A percentile compares a stretch with the other conserved stretches of the same genome.
These are phyloP conservation scores for Drosophila rubida DNA, from an alignment of 2,888 invertebrate genomes.

Conservation along the genomic window DNA sequence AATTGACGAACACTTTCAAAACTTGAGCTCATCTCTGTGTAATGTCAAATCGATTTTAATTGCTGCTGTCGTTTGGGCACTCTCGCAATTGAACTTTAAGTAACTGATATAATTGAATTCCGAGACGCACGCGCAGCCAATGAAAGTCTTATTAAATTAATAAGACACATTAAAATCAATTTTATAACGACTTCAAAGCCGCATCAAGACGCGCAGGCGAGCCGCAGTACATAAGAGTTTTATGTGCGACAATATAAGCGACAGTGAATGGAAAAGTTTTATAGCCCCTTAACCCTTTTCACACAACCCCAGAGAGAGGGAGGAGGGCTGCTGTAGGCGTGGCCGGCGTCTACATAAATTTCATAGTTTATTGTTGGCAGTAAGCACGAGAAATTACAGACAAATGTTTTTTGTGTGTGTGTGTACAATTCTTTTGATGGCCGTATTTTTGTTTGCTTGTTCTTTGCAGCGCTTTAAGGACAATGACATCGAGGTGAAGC, in stretches of 20 bases:
- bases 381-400: constrained; percentile 39
- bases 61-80: neutral
- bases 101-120: constrained; percentile 33
- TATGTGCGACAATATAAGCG: constrained; percentile 46
- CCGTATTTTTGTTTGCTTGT: constrained; percentile 1
- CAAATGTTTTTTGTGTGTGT: constrained; percentile 43
- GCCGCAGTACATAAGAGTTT: constrained; percentile 52
- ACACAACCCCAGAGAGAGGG: neutral
- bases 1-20: neutral
- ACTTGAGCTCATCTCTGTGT: neutral
- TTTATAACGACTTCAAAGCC: constrained; percentile 55
- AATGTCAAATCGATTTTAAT: constrained; percentile 5
- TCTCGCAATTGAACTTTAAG: constrained; percentile 26
- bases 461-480: constrained; percentile 91
- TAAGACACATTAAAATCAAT: constrained; percentile 64
- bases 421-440: constrained; percentile 4
- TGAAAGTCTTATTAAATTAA: constrained; percentile 63
- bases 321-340: constrained; percentile 14
- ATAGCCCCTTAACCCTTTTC: constrained; percentile 50
- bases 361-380: constrained; percentile 58
- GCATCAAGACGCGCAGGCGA: constrained; percentile 21
- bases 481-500: constrained; percentile 90
- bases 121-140: constrained; percentile 29
- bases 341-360: constrained; percentile 46
- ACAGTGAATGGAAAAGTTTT: constrained; percentile 58